Conservation (phyloP, 2,888 invertebrate genomes). For the Ormyrus rosae region DNA sequence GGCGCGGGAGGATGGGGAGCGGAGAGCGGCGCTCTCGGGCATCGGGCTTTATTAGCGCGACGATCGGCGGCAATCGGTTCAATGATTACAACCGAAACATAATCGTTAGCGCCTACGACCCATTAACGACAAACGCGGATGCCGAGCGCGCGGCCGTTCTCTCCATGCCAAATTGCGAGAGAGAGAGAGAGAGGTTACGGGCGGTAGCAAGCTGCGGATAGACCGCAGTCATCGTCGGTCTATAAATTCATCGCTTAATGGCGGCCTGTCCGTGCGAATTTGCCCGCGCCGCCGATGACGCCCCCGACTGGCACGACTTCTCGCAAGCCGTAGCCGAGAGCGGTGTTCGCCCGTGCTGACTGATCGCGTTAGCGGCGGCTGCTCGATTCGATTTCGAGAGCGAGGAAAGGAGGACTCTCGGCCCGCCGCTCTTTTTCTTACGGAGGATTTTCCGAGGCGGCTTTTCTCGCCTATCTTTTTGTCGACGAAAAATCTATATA, state of each 20-base stretch:
- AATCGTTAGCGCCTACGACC: constrained; percentile 74
- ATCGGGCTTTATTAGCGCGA: constrained; percentile 73
- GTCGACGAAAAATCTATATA: too few relatives aligned
- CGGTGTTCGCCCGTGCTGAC: too few relatives aligned
- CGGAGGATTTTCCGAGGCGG: too few relatives aligned
- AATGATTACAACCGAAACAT: constrained; percentile 75
- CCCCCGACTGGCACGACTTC: background rate
- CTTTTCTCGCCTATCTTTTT: too few relatives aligned
- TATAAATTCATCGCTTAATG: constrained; percentile 55
- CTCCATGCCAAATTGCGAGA: constrained; percentile 70
- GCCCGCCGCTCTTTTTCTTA: too few relatives aligned
- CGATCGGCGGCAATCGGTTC: constrained; percentile 73
- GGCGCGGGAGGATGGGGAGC: constrained; percentile 53
- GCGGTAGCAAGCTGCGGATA: constrained; percentile 75
- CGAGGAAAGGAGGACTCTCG: too few relatives aligned
- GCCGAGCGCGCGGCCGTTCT: constrained; percentile 61
- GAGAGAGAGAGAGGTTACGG: constrained; percentile 4
- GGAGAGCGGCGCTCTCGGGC: constrained; percentile 46
- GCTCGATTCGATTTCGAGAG: too few relatives aligned
- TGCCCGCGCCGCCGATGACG: constrained; percentile 48
- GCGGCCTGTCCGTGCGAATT: constrained; percentile 75
- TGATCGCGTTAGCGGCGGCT: too few relatives aligned
- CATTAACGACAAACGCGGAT: constrained; percentile 71
- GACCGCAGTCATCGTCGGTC: constrained; percentile 73
- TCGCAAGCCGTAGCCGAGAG: background rate